phyloP scores from a whole-genome alignment of 2,113 vertebrate genomes.

The Aepyceros melampus region DNA sequence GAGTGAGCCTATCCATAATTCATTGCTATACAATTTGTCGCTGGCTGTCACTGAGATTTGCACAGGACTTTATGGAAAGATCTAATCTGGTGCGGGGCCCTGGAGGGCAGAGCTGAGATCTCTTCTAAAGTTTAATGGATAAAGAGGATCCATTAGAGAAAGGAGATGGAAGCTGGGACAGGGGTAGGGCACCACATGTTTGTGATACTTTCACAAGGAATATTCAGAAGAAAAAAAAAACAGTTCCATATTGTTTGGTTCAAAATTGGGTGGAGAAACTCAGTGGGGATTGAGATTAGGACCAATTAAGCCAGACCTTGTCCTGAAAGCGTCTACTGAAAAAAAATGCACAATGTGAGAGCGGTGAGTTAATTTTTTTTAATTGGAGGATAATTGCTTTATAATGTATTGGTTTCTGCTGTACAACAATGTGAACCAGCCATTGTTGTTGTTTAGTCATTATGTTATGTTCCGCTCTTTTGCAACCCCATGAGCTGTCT shows the following conservation, averaged over 20 bases:
- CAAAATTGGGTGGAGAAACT: neutral
- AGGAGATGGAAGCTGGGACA: neutral
- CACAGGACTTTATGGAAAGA: neutral
- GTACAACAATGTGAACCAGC: neutral
- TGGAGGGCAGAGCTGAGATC: neutral
- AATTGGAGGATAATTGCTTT: neutral
- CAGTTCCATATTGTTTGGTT: neutral
- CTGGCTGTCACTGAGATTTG: neutral
- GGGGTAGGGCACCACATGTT: neutral
- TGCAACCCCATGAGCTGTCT: neutral
- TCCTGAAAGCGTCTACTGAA: neutral
- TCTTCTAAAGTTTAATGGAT: neutral
- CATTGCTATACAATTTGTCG: neutral
- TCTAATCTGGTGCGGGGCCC: neutral
- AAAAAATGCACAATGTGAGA: neutral
- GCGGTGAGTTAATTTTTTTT: neutral
- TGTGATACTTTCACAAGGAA: neutral
- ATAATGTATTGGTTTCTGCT: neutral
- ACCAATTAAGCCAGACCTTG: neutral
- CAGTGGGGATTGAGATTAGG: neutral
- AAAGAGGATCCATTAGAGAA: neutral
- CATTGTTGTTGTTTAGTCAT: neutral
- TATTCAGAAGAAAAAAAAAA: neutral
- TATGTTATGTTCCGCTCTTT: neutral
- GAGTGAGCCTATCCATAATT: neutral